Base-by-base conservation (phyloP, 37 sponge, comb jelly and placozoan species). In the Dysidea cf. avara region DNA sequence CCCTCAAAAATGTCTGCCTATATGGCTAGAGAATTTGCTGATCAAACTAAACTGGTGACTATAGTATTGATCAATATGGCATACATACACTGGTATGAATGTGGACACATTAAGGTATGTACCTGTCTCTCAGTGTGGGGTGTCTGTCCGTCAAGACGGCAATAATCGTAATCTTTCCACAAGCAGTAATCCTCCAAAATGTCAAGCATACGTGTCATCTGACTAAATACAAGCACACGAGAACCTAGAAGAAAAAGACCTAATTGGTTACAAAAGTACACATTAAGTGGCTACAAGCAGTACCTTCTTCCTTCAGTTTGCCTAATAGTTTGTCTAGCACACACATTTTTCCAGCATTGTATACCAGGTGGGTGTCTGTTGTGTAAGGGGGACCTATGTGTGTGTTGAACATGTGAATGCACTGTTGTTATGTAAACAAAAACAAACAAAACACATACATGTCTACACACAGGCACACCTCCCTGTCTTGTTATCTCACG, bases 101-200 rank as follows among this genome's bases (percentile, higher is more conserved):
- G 49, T 40, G 49, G 29, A 68, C 49, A 43, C 25, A 20, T 46
- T 26, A 50, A 0, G 1, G 1, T 17, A 28, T 72, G 17, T 33
- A 84, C 96, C 85, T 94, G 95, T 56, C 99, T 63, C 55, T 97
- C 99, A 5, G 83, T 72, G 71, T 97, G 99, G 3, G 89, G 71
- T 7, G 99, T 97, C 50, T 83, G 76, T 40, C 99, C 99, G 49
- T 97, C 99, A 35, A 97, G 84, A 21, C 99, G 58, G 60, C 91
- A 97, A 76, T 97, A 97, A 26, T 80, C 50, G 56, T 63, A 78
- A 51, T 91, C 99, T 55, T 83, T 72, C 99, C 99, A 97, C 52
- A 97, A 75, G 47, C 92, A 87, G 81, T 97, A 97, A 84, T 97
- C 99, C 92, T 97, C 99, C 80, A 97, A 69, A 43, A 97, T 97